Evolutionary conservation across 1,140 invertebrate genomes (phyloP).

Genomic region (Octopus bimaculoides): DNA sequence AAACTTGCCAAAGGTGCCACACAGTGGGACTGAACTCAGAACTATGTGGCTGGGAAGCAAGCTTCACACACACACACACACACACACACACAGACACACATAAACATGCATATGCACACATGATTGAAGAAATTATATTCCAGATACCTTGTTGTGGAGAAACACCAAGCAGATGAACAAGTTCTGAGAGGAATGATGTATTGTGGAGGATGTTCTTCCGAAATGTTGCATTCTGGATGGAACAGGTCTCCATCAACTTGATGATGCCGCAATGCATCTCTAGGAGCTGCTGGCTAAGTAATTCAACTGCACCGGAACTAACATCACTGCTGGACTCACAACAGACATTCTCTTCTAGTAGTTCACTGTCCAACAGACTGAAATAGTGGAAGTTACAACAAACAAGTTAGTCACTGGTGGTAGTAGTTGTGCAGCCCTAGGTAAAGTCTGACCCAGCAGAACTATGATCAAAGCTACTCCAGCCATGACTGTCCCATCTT

Average conservation of each 20-base stretch:
- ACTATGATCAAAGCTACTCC: too few relatives aligned
- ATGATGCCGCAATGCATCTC: not conserved
- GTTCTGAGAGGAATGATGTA: not conserved
- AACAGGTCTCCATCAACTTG: not conserved
- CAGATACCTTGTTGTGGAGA: not conserved
- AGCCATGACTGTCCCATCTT: too few relatives aligned
- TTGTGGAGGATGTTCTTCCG: not conserved
- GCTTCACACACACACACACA: too few relatives aligned
- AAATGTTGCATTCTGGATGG: not conserved
- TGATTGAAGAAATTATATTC: not conserved
- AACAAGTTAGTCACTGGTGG: too few relatives aligned
- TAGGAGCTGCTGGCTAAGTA: not conserved
- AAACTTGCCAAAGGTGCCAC: too few relatives aligned
- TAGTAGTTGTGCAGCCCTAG: too few relatives aligned
- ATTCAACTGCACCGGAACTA: not conserved
- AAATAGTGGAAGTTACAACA: conserved; percentile 13
- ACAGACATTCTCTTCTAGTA: conserved; percentile 31
- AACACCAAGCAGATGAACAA: not conserved
- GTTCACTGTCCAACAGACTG: conserved; percentile 42
- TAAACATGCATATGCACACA: not conserved
- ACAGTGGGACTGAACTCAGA: too few relatives aligned
- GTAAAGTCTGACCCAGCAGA: too few relatives aligned
- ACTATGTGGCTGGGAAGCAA: too few relatives aligned
- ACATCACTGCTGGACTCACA: too few relatives aligned
- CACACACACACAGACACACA: too few relatives aligned